These are phyloP conservation scores for Parasteatoda tepidariorum DNA, from an alignment of 1,140 invertebrate genomes.

Conservation along the genomic window DNA sequence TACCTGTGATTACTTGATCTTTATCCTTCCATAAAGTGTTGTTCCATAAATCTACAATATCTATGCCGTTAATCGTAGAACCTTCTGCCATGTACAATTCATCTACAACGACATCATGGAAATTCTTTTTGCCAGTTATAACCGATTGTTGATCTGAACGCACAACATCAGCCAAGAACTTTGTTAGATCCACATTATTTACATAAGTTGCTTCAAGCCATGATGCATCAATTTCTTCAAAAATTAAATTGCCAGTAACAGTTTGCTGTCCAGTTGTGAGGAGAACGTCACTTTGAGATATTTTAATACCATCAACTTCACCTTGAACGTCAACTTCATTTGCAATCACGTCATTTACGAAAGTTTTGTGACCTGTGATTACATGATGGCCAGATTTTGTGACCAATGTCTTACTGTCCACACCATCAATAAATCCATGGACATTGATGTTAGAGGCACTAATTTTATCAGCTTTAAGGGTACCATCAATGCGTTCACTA, in stretches of 20 bases:
- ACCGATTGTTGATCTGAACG: slow-evolving; percentile 3
- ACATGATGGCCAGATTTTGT: slow-evolving; percentile 50
- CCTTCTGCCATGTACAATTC: slow-evolving; percentile 2
- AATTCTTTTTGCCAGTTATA: slow-evolving; percentile 52
- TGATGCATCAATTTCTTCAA: background rate
- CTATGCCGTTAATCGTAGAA: slow-evolving; percentile 31
- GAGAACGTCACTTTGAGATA: slow-evolving; percentile 22
- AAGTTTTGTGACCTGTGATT: slow-evolving; percentile 44
- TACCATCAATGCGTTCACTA: slow-evolving; percentile 26
- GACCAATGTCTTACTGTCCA: slow-evolving; percentile 41
- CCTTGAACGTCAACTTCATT: slow-evolving; percentile 32
- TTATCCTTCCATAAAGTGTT: slow-evolving; percentile 51
- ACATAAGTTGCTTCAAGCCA: slow-evolving; percentile 3
- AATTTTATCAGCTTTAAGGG: slow-evolving; percentile 35
- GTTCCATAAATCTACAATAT: slow-evolving; percentile 57
- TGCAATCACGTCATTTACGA: background rate
- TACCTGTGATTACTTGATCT: slow-evolving; percentile 51
- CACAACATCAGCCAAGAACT: slow-evolving; percentile 41
- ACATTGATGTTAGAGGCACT: slow-evolving; percentile 16
- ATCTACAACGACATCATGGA: slow-evolving; percentile 21
- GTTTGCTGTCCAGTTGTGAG: slow-evolving; percentile 43
- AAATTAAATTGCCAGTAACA: slow-evolving; percentile 33
- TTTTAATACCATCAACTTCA: slow-evolving; percentile 48
- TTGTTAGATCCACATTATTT: slow-evolving; percentile 51
- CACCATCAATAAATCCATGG: slow-evolving; percentile 29